Evolutionary conservation across 2,888 invertebrate species (phyloP).

Genomic region (Chironomus tentans): DNA sequence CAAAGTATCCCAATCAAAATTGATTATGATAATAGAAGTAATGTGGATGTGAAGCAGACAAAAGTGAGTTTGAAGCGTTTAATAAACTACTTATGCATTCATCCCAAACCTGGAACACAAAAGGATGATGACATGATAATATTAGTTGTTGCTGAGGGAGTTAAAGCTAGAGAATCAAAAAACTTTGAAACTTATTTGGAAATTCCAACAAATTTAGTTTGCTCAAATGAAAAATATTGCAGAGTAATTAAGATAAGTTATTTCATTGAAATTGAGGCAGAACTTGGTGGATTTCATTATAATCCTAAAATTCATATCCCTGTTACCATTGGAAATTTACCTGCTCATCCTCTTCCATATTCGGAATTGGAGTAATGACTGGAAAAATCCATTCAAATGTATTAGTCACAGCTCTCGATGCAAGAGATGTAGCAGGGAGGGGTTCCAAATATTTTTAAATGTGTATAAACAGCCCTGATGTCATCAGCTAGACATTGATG

Average conservation of each 20-base stretch:
- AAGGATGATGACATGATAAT: not conserved
- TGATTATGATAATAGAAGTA: not conserved
- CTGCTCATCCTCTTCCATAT: too few relatives aligned
- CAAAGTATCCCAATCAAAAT: conserved; percentile 16
- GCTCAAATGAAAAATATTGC: not conserved
- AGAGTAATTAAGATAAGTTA: not conserved
- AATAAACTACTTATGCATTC: not conserved
- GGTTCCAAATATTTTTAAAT: too few relatives aligned
- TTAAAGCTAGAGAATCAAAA: not conserved
- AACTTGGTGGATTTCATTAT: not conserved
- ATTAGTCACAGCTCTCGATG: too few relatives aligned
- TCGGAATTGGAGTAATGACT: too few relatives aligned
- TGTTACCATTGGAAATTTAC: too few relatives aligned
- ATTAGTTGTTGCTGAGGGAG: not conserved
- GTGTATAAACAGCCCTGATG: too few relatives aligned
- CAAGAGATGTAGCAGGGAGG: too few relatives aligned
- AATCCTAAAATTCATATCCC: too few relatives aligned
- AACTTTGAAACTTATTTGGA: not conserved
- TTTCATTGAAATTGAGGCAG: not conserved
- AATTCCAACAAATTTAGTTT: not conserved
- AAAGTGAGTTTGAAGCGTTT: not conserved
- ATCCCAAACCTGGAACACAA: not conserved
- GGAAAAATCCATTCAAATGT: too few relatives aligned
- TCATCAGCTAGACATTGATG: too few relatives aligned
- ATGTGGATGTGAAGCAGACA: not conserved